A percentile compares a stretch with the other conserved stretches of the same genome.
Evolutionary conservation across 2,797 vertebrate genomes (phyloP).

Genomic region (Nasua narica): DNA sequence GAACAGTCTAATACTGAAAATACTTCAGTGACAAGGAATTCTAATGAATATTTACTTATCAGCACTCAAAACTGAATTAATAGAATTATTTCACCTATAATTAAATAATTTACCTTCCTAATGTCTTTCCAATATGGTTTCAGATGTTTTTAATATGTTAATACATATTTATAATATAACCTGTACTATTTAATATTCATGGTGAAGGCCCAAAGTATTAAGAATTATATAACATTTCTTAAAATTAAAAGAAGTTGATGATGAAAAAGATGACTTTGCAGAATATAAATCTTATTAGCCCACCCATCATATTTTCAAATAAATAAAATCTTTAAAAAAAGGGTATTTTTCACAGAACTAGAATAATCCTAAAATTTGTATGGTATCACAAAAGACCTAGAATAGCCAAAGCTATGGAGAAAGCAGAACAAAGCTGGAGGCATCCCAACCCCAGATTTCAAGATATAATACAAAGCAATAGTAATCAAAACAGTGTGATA

Average conservation of each 20-base stretch:
- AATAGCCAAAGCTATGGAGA: not conserved
- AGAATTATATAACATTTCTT: not conserved
- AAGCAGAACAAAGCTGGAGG: not conserved
- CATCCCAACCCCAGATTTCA: not conserved
- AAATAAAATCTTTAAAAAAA: not conserved
- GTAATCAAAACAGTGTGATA: not conserved
- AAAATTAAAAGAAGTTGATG: not conserved
- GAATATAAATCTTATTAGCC: not conserved
- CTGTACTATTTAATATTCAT: not conserved
- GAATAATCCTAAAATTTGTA: not conserved
- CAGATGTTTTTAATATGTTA: conserved; percentile 11
- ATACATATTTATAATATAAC: not conserved
- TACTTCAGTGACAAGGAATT: not conserved
- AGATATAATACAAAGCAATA: not conserved
- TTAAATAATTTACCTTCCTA: not conserved
- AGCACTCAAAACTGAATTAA: not conserved
- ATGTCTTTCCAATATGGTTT: not conserved
- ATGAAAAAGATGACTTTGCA: not conserved
- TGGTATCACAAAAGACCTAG: not conserved
- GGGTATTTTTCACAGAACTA: not conserved
- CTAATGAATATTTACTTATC: not conserved
- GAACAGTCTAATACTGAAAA: conserved; percentile 7
- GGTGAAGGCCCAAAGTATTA: not conserved
- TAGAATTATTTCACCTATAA: not conserved
- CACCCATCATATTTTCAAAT: conserved; percentile 1